Evolutionary conservation across 1,140 invertebrate genomes (phyloP).

Genomic region (Tetraneura akinire): DNA sequence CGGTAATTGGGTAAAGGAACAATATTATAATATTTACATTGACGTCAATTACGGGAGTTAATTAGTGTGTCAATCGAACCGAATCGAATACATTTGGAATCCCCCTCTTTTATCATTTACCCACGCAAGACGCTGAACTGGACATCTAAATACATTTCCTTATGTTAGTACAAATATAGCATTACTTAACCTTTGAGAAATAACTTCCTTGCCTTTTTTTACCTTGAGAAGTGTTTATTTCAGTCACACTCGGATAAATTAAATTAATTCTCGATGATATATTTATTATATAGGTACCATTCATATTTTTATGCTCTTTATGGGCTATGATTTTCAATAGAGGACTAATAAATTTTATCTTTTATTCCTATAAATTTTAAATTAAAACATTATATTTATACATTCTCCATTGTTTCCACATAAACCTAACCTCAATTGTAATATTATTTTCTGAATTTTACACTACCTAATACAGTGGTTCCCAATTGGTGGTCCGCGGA

Average conservation of each 20-base stretch:
- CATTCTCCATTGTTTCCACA: too few species aligned
- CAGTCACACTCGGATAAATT: constrained; percentile 14
- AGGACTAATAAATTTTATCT: not conserved
- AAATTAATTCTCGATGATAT: not conserved
- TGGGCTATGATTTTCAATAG: not conserved
- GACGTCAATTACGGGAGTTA: constrained; percentile 5
- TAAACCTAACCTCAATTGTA: too few species aligned
- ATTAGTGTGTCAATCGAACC: constrained; percentile 15
- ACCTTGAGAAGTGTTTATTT: constrained; percentile 7
- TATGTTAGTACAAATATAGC: not conserved
- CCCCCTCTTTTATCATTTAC: not conserved
- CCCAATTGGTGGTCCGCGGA: too few species aligned
- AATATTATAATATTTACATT: too few species aligned
- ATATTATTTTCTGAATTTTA: too few species aligned
- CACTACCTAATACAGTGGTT: too few species aligned
- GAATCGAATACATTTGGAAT: constrained; percentile 32
- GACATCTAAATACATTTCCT: not conserved
- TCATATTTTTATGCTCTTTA: not conserved
- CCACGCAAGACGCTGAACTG: too few species aligned
- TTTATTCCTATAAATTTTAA: not conserved
- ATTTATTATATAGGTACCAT: too few species aligned
- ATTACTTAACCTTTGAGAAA: too few species aligned
- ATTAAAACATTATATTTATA: too few species aligned
- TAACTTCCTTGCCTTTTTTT: not conserved
- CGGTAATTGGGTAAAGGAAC: not conserved